phyloP scores from a whole-genome alignment of 1,140 invertebrate species.

The Parapsyche elsis region DNA sequence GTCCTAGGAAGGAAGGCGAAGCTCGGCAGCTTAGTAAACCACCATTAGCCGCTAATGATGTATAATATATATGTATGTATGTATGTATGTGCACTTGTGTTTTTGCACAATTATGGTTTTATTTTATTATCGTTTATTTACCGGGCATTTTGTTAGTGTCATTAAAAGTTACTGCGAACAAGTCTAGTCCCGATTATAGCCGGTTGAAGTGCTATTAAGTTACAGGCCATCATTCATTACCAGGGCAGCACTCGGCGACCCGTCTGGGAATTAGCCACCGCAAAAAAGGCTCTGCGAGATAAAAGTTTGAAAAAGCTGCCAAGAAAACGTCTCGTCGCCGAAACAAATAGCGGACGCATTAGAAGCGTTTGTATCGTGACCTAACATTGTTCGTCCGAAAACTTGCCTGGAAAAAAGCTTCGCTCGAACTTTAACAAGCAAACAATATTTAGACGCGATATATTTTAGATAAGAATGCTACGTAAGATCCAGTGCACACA shows the following conservation, averaged over 20 bases:
- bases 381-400: not conserved
- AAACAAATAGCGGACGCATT: conserved; percentile 33
- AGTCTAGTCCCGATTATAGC: conserved; percentile 17
- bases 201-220: conserved; percentile 33
- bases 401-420: not conserved
- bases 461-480: no score
- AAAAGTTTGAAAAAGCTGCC: conserved; percentile 32
- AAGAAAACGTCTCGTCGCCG: conserved; percentile 28
- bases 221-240: conserved; percentile 21
- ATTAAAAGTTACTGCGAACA: not conserved
- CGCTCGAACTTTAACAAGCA: not conserved
- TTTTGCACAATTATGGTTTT: not conserved
- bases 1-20: not conserved
- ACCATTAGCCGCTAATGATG: conserved; percentile 10
- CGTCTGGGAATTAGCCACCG: conserved; percentile 10
- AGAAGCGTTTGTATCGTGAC: conserved; percentile 13
- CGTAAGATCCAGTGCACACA: no score
- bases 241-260: not conserved
- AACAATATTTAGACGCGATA: no score
- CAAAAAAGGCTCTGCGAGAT: conserved; percentile 3
- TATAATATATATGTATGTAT: not conserved
- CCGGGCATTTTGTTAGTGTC: not conserved
- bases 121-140: not conserved
- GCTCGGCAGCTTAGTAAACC: not conserved
- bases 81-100: not conserved